Conservation (phyloP, 2,888 invertebrate genomes). For the Eristalinus sepulchralis region DNA sequence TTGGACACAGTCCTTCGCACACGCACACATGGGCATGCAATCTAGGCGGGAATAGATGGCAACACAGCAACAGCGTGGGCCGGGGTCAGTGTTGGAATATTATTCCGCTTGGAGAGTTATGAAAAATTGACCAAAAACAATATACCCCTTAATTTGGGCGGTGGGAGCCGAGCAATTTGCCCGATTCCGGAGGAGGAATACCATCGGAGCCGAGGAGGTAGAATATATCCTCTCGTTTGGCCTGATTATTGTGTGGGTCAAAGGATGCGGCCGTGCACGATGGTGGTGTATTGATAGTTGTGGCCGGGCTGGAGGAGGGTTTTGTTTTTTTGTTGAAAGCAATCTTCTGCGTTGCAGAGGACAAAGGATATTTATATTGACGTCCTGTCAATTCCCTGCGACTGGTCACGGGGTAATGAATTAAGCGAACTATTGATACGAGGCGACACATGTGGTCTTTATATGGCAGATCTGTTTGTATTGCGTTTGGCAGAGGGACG, state of each 20-base stretch:
- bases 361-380: neutral
- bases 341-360: neutral
- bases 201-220: slow-evolving; percentile 10
- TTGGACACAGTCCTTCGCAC: slow-evolving; percentile 13
- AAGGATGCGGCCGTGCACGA: slow-evolving; percentile 14
- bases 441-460: slow-evolving; percentile 21
- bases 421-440: neutral
- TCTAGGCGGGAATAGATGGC: slow-evolving; percentile 10
- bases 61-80: slow-evolving; percentile 42
- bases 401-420: neutral
- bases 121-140: slow-evolving; percentile 71
- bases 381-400: neutral
- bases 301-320: neutral
- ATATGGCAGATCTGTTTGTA: neutral
- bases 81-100: slow-evolving; percentile 65
- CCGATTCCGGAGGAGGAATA: slow-evolving; percentile 41
- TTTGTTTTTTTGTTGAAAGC: neutral
- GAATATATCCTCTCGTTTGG: slow-evolving; percentile 33
- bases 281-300: neutral
- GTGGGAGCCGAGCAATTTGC: slow-evolving; percentile 64
- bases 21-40: neutral
- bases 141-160: slow-evolving; percentile 68
- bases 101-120: slow-evolving; percentile 70
- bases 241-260: slow-evolving; percentile 50
- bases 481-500: neutral